Percentiles rank a stretch among this genome's conserved stretches.
phyloP scores from a whole-genome alignment of 2,113 vertebrate genomes.

The Sorex fumeus region DNA sequence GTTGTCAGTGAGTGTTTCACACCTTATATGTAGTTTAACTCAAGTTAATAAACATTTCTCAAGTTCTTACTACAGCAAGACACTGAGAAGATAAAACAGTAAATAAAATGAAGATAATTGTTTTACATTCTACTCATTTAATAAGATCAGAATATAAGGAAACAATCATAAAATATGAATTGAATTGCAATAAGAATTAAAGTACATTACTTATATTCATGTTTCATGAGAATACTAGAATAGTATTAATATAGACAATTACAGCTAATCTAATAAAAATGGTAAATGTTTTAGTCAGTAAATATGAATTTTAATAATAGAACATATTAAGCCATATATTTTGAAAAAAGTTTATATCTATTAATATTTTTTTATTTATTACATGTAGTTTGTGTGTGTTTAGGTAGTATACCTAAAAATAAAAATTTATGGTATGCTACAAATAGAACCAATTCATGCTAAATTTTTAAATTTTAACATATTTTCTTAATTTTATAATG shows the following conservation, averaged over 20 bases:
- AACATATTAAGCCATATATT: neutral
- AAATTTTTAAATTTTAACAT: conserved; percentile 49
- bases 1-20: conserved; percentile 24
- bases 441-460: conserved; percentile 10
- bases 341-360: neutral
- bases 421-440: neutral
- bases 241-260: neutral
- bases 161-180: neutral
- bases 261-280: conserved; percentile 29
- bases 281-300: neutral
- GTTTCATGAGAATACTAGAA: neutral
- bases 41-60: conserved; percentile 33
- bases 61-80: neutral
- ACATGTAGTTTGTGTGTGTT: neutral
- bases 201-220: neutral
- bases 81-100: neutral
- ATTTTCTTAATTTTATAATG: conserved; percentile 40
- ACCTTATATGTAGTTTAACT: conserved; percentile 38
- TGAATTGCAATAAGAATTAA: conserved; percentile 7
- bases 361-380: neutral
- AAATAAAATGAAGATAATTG: neutral
- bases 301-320: neutral
- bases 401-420: neutral
- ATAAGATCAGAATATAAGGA: conserved; percentile 2
- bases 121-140: neutral